Evolutionary conservation across 2,888 invertebrate genomes (phyloP), one percentile per base, ranked within the genome.

Genomic region (Campoplex nolae): DNA sequence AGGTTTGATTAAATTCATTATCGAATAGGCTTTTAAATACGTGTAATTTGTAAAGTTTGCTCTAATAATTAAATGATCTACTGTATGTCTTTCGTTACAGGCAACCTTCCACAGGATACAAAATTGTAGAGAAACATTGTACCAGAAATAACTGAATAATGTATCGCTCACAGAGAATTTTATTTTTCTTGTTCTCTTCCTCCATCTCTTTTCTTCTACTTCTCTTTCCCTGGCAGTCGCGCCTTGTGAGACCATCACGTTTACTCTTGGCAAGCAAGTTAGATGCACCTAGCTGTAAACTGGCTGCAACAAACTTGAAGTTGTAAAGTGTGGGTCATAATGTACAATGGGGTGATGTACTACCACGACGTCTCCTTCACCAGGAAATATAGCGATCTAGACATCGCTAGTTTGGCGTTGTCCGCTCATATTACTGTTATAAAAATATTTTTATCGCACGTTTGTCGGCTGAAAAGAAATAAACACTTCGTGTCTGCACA

Each of bases 371-470:
- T 81, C 80, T 68, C 42, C 32, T 35, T 32, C 28, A 83, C 84
- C 13, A 13, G 28, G 83, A 82, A 85, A 83, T 82, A 85, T 90
- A 90, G 89, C 91, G 84, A 89, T 87, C 45, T 85, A 80, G 51
- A 75, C 80, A 54, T 76, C 42, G 86, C 84, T 85, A 74, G 76
- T 75, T 85, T 82, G 82, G 82, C 79, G 83, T 68, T 77, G 48
- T 45, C 23, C 35, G 68, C 56, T 73, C 71, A n/a, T 23, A 18
- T 42, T 90, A 90, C 88, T 89, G 91, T 92, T 90, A 90, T 92
- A 92, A 92, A 92, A 91, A 89, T 89, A 91, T 92, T 92, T 82
- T 93, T 93, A 93, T 92, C 90, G 91, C 90, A 84, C 88, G 74
- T 83, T 87, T 68, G 65, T 51, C 45, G 54, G 74, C 54, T 71